phyloP scores from a whole-genome alignment of 2,797 vertebrate genomes.

The Mormyrus hasselquistii region DNA sequence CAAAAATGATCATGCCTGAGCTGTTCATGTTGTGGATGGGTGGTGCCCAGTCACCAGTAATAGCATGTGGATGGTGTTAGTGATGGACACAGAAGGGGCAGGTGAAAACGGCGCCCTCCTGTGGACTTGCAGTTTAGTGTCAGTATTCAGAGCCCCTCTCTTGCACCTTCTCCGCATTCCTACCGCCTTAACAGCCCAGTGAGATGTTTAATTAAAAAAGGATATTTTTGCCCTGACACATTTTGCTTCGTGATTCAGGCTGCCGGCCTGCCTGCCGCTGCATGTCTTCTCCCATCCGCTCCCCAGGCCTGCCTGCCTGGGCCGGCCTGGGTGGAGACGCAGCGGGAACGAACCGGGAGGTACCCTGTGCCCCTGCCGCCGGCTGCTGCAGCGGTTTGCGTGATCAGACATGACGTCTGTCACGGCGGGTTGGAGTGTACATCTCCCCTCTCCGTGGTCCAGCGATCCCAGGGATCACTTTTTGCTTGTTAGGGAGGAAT shows the following conservation, averaged over 20 bases:
- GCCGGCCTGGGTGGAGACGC: not conserved
- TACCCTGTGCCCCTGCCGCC: not conserved
- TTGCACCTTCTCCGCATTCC: not conserved
- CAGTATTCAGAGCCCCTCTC: not conserved
- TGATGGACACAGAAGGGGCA: conserved; percentile 3
- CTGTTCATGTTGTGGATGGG: not conserved
- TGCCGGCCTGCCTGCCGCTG: not conserved
- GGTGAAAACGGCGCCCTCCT: conserved; percentile 36
- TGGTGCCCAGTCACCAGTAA: not conserved
- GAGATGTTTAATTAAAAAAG: not conserved
- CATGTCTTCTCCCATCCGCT: not conserved
- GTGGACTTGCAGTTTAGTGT: conserved; percentile 28
- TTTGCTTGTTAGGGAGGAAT: not conserved
- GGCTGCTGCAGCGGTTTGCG: not conserved
- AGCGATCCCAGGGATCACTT: not conserved
- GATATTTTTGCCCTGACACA: not conserved
- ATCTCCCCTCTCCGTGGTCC: not conserved
- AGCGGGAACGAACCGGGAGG: not conserved
- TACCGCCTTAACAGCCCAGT: not conserved
- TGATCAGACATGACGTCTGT: not conserved
- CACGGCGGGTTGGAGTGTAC: not conserved
- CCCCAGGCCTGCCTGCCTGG: not conserved
- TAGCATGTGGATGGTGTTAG: not conserved
- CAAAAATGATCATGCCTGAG: not conserved
- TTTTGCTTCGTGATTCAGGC: not conserved